Evolutionary conservation across 2,888 invertebrate species (phyloP), one percentile per base, ranked within the genome.

Genomic region (Pyrochroa serraticornis): DNA sequence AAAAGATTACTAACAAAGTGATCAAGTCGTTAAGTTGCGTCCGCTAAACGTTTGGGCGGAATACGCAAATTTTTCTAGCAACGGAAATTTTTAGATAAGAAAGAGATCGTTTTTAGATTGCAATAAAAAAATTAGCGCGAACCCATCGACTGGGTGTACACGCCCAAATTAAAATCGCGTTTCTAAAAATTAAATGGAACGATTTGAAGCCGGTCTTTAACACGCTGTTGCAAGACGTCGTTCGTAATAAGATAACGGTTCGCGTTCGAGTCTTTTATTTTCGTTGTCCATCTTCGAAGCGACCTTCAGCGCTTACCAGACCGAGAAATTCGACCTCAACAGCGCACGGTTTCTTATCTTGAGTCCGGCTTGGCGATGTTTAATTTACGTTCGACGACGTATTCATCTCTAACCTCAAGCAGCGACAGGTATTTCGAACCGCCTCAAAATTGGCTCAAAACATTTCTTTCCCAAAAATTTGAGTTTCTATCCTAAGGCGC

Each of bases 271-370:
- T 64, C 63, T 57, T 65, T 65, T 65, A 58, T 68, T 66, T 69
- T 68, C 59, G 56, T 61, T 64, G 63, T 60, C 63, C 66, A 60
- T 66, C 62, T 65, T 62, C 59, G 52, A 67, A 7, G 41, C 73
- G 74, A 71, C 74, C 75, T 75, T 75, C 72, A 72, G 67, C 69
- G 69, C 63, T 70, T 70, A 71, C 70, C 70, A 73, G 73, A 75
- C 75, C 75, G 73, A 75, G 72, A 74, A 72, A 74, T 73, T 73
- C 74, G 75, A 75, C 75, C 75, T 75, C 75, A 69, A 68, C 66
- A 55, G 58, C 54, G 56, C 52, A 59, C 65, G 48, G 56, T 63
- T 55, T 60, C 63, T 60, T 60, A 59, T 59, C 59, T 58, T 58
- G 49, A 44, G 53, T 54, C 42, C 35, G 31, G 41, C 36, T 54